phyloP scores from a whole-genome alignment of 2,888 invertebrate species.

The Eutolmus rufibarbis region DNA sequence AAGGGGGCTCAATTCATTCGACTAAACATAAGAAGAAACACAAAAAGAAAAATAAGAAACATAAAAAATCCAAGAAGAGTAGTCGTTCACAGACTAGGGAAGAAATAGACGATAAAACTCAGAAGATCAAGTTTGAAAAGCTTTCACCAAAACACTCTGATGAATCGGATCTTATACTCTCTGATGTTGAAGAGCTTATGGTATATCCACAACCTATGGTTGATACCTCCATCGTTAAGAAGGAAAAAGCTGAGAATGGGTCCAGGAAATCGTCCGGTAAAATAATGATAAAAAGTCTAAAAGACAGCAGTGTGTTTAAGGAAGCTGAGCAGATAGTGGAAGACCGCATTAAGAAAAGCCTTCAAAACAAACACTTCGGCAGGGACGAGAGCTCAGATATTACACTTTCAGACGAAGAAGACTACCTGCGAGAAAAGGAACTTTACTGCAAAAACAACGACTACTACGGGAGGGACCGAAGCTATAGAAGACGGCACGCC shows the following conservation, averaged over 20 bases:
- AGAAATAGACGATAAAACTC: constrained; percentile 51
- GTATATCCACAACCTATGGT: constrained; percentile 60
- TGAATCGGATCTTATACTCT: constrained; percentile 45
- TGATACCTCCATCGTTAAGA: constrained; percentile 63
- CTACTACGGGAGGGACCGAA: constrained; percentile 54
- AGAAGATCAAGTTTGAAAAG: constrained; percentile 36
- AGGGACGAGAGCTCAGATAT: constrained; percentile 24
- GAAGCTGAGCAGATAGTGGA: constrained; percentile 67
- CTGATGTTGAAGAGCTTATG: constrained; percentile 44
- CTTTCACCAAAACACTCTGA: background rate
- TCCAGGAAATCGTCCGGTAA: constrained; percentile 57
- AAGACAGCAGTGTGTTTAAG: constrained; percentile 72
- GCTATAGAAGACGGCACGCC: constrained; percentile 51
- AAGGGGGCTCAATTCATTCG: constrained; percentile 44
- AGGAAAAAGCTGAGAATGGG: constrained; percentile 52
- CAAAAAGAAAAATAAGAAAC: constrained; percentile 52
- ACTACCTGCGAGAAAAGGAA: constrained; percentile 49
- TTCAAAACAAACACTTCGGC: background rate
- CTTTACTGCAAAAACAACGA: constrained; percentile 44
- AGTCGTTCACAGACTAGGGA: constrained; percentile 53
- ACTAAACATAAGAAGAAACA: constrained; percentile 52
- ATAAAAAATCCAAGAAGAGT: constrained; percentile 51
- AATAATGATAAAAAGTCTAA: constrained; percentile 74
- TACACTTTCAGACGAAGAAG: constrained; percentile 24
- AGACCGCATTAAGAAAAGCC: background rate